These are phyloP conservation scores for Corythaeola cristata DNA, from an alignment of 2,113 vertebrate genomes.

Conservation along the genomic window DNA sequence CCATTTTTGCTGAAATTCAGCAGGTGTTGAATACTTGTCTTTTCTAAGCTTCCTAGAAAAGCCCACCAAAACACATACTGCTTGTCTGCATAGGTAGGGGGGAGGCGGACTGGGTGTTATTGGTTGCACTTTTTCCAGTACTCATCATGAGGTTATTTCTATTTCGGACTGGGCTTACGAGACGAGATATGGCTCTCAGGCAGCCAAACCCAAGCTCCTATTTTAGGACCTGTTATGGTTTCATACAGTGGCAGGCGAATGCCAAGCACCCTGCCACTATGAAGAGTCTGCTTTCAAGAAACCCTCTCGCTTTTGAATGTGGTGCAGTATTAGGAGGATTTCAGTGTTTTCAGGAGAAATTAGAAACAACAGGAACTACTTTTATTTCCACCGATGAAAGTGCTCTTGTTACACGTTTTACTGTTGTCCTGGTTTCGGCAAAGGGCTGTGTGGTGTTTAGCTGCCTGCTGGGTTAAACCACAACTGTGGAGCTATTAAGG, in stretches of 20 bases:
- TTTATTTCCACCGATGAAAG: neutral
- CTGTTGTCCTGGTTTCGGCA: too few species aligned
- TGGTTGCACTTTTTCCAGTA: neutral
- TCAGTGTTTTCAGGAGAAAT: neutral
- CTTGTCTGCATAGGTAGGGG: neutral
- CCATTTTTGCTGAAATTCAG: neutral
- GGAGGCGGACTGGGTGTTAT: accelerated
- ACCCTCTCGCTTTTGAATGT: neutral
- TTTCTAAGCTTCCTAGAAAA: neutral
- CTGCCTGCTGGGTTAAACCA: too few species aligned
- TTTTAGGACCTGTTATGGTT: neutral
- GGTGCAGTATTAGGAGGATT: neutral
- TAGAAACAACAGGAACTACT: neutral
- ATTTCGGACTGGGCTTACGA: neutral
- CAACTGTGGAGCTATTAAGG: neutral
- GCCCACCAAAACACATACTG: neutral
- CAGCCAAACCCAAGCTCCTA: neutral
- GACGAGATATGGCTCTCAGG: neutral
- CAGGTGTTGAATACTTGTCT: neutral
- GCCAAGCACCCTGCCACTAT: neutral
- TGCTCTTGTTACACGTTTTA: neutral
- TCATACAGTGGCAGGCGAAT: neutral
- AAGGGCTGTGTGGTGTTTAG: too few species aligned
- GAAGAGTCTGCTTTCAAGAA: neutral
- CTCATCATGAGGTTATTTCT: neutral